Evolutionary conservation across 2,888 invertebrate species (phyloP), one percentile per base, ranked within the genome.

Genomic region (Synergus japonicus): DNA sequence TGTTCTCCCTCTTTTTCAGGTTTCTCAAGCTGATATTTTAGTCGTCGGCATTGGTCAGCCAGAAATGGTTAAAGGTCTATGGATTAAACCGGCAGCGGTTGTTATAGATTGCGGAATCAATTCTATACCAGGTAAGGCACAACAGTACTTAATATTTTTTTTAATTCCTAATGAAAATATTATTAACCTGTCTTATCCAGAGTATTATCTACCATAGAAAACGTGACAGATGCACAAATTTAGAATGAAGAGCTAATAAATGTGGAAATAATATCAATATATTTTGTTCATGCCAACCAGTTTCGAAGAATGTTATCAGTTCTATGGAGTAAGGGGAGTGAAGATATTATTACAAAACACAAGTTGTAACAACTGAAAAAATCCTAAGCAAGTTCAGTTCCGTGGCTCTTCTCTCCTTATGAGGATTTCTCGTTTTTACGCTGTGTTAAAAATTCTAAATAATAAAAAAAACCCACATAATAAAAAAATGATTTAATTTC

Each of bases 51-150:
- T 99, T 88, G 99, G 99, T 0, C 95, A 95, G 86, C 93, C 98
- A 0, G 95, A 98, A 92, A 94, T 98, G 93, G 98, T 99, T 2
- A 97, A 97, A 91, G 98, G 96, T 0, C 96, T 96, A 83, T 99
- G 99, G 99, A 96, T 99, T 86, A 99, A 99, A 92, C 97, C 97
- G 0, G 99, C 99, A 5, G 98, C 99, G 18, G 96, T 99, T 13
- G 99, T 99, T 63, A 98, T 99, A 88, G 99, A 99, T 92, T 99
- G 99, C 92, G 99, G 99, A 66, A 99, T 99, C 87, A 99, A 98
- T 93, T 94, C 97, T 4, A 96, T 98, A 87, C 94, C 96, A 93
- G 98, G 97, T 97, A 92, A 87, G 66, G 78, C 43, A 44, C n/a
- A n/a, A 54, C 8, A 54, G 54, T 54, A 9, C 9, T 18, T 54